Conservation (phyloP, 2,113 vertebrate species). For the Terrapene triunguis region DNA sequence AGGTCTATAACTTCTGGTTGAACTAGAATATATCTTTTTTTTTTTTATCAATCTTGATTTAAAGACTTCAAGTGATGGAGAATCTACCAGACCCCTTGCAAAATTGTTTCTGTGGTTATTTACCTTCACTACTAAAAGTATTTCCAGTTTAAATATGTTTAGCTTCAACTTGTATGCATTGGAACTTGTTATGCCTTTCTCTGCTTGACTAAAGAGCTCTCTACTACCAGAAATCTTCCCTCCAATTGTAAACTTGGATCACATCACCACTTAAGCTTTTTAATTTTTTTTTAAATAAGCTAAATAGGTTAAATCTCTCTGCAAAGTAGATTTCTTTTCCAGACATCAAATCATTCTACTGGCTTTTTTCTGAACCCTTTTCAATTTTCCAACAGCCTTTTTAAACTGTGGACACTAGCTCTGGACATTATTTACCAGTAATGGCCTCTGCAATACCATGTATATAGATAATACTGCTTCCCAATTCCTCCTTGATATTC, state of each 20-base stretch:
- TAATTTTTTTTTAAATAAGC: not conserved
- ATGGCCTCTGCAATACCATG: fast-evolving
- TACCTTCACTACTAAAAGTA: not conserved
- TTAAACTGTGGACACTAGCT: not conserved
- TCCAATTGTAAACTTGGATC: not conserved
- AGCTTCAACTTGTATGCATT: not conserved
- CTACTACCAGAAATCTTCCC: fast-evolving
- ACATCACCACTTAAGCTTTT: not conserved
- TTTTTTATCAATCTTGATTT: not conserved
- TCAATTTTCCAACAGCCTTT: not conserved
- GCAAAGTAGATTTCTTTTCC: fast-evolving
- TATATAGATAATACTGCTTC: not conserved
- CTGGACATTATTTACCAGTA: not conserved
- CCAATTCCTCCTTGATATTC: not conserved
- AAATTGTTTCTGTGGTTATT: not conserved
- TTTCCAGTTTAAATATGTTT: not conserved
- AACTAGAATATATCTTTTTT: no score
- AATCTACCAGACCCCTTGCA: not conserved
- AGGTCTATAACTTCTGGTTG: not conserved
- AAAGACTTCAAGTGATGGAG: not conserved
- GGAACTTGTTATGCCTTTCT: not conserved
- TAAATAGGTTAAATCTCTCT: not conserved
- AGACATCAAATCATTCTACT: not conserved
- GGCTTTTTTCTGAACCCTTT: not conserved
- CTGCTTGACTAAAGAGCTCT: not conserved